Evolutionary conservation across 2,113 vertebrate species (phyloP).

Genomic region (Oxyruncus cristatus): DNA sequence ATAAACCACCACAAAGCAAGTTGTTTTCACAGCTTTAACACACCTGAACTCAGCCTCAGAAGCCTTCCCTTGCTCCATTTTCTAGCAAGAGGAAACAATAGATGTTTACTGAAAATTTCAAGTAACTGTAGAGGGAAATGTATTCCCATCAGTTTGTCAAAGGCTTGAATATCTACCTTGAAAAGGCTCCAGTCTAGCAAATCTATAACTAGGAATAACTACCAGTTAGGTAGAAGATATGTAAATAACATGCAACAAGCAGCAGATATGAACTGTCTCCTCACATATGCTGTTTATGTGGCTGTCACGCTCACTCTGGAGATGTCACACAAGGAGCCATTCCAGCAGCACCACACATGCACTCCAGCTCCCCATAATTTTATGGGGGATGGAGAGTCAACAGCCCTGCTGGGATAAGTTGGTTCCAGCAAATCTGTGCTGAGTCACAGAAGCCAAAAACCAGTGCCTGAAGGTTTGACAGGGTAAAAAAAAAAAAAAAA

Average conservation of each 20-base stretch:
- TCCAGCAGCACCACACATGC: neutral
- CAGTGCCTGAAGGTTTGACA: neutral
- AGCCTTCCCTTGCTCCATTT: neutral
- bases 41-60: neutral
- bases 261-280: neutral
- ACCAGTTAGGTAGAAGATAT: neutral
- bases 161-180: neutral
- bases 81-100: neutral
- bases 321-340: neutral
- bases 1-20: neutral
- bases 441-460: neutral
- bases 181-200: neutral
- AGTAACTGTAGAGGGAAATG: neutral
- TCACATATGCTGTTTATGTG: neutral
- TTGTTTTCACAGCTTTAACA: neutral
- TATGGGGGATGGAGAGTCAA: neutral
- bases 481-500: neutral
- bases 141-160: neutral
- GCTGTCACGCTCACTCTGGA: neutral
- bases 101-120: neutral
- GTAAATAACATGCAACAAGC: neutral
- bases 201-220: neutral
- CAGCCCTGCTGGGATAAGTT: neutral
- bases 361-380: neutral
- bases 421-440: neutral